Conservation (phyloP, 2,888 invertebrate genomes). For the Chydorus sphaericus region DNA sequence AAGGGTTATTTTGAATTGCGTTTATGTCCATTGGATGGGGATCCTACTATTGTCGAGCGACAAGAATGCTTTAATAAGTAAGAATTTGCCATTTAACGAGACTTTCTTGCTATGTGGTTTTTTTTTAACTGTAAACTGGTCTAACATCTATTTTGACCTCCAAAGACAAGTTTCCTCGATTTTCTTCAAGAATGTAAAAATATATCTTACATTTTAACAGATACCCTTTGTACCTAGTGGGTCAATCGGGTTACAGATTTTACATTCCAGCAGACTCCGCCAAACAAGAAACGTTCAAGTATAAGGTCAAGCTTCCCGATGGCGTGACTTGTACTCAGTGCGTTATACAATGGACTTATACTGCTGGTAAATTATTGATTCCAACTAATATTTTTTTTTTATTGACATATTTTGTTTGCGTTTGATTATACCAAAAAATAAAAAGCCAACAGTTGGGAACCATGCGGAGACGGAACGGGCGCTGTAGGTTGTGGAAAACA, state of each 20-base stretch:
- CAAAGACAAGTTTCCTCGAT: no score
- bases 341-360: conserved; percentile 84
- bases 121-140: no score
- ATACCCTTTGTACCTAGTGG: conserved; percentile 55
- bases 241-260: conserved; percentile 45
- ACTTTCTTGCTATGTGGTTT: no score
- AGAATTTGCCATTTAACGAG: conserved; percentile 4
- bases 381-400: no score
- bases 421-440: no score
- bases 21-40: conserved; percentile 60
- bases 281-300: conserved; percentile 34
- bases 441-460: no score
- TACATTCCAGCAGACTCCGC: conserved; percentile 54
- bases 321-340: conserved; percentile 77
- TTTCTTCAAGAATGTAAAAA: not conserved
- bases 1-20: conserved; percentile 71
- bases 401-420: no score
- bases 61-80: conserved; percentile 69
- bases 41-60: conserved; percentile 47
- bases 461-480: conserved; percentile 68
- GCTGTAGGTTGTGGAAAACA: conserved; percentile 78
- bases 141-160: no score
- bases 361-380: conserved; percentile 64
- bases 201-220: conserved; percentile 30
- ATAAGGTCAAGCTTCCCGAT: conserved; percentile 61